phyloP scores from a whole-genome alignment of 2,888 invertebrate species.

The Cistogaster globosa region DNA sequence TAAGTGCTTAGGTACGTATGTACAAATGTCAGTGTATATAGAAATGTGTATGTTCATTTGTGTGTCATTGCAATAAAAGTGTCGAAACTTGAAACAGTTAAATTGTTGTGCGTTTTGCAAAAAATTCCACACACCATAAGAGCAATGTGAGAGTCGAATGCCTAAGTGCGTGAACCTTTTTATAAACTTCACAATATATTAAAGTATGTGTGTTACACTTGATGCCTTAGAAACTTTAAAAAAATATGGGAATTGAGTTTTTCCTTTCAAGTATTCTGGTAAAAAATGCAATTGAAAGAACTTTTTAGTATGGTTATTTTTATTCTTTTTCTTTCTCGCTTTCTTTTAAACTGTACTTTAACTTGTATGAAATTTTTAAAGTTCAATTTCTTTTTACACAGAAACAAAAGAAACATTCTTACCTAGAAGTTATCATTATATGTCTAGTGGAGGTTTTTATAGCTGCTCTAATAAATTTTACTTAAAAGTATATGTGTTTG shows the following conservation, averaged over 20 bases:
- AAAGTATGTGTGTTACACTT: neutral
- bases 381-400: conserved; percentile 50
- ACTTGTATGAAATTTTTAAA: conserved; percentile 37
- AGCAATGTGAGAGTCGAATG: conserved; percentile 51
- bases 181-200: neutral
- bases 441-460: too few relatives aligned
- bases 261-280: conserved; percentile 42
- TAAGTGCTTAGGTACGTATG: conserved; percentile 11
- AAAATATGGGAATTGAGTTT: neutral
- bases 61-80: conserved; percentile 42
- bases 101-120: conserved; percentile 13
- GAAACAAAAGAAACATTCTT: conserved; percentile 15
- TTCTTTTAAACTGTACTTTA: neutral
- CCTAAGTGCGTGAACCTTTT: conserved; percentile 33
- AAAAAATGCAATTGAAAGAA: conserved; percentile 68
- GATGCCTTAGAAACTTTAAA: neutral
- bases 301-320: conserved; percentile 36
- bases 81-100: conserved; percentile 48
- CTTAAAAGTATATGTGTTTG: too few relatives aligned
- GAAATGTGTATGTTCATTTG: neutral
- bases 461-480: too few relatives aligned
- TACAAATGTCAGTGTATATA: neutral
- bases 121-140: conserved; percentile 4
- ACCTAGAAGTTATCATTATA: too few relatives aligned
- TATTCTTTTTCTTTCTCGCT: conserved; percentile 6